Evolutionary conservation across 1,140 invertebrate species (phyloP).

Genomic region (Drosophila nebulosa): DNA sequence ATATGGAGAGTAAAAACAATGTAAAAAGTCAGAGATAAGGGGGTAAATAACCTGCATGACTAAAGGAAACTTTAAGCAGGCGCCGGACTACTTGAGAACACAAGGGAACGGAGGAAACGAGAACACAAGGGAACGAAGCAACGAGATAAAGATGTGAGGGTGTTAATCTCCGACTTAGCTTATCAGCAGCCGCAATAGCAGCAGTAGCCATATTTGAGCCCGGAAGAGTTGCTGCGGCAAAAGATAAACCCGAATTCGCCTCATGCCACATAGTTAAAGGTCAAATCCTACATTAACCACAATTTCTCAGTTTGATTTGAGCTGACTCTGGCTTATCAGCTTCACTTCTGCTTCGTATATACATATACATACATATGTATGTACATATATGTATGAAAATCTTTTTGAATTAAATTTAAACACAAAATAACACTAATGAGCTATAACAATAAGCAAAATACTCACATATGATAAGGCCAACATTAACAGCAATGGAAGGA

Average conservation of each 20-base stretch:
- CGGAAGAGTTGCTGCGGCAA: conserved; percentile 56
- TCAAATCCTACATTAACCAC: conserved; percentile 6
- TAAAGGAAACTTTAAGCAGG: conserved; percentile 53
- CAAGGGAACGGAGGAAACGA: conserved; percentile 33
- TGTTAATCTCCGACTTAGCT: conserved; percentile 31
- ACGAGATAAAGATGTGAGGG: conserved; percentile 42
- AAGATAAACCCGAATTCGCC: conserved; percentile 48
- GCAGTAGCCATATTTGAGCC: conserved; percentile 31
- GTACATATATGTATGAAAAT: too few species aligned
- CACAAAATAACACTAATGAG: conserved; percentile 42
- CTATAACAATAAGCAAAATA: conserved; percentile 25
- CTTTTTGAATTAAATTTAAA: conserved; percentile 57
- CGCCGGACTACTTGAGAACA: conserved; percentile 25
- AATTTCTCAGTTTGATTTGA: background rate
- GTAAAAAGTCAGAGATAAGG: conserved; percentile 60
- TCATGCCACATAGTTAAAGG: conserved; percentile 19
- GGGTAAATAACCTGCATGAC: conserved; percentile 66
- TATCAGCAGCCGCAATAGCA: conserved; percentile 28
- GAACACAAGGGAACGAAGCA: conserved; percentile 27
- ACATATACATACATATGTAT: conserved; percentile 4
- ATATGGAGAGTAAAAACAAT: conserved; percentile 39
- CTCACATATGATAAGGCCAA: conserved; percentile 36
- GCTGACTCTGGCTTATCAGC: conserved; percentile 35
- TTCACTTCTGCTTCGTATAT: conserved; percentile 20
- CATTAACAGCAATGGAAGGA: background rate